Conservation (phyloP, 2,888 invertebrate genomes). For the Oscheius sp. region DNA sequence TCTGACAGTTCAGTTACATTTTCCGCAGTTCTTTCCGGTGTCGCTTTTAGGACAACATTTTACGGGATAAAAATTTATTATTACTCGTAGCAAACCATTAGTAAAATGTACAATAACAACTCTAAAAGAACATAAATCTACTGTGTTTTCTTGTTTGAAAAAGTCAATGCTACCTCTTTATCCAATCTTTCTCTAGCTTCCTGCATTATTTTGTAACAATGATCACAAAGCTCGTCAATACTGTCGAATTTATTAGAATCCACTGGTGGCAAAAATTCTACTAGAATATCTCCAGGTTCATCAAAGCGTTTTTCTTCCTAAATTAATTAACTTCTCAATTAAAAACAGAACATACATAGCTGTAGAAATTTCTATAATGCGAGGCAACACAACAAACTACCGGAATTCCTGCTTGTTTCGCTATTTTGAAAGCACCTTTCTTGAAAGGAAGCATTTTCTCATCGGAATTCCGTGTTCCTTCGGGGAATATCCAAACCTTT, state of each 20-base stretch:
- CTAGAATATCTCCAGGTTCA: conserved; percentile 46
- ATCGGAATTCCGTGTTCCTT: conserved; percentile 87
- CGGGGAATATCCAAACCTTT: conserved; percentile 91
- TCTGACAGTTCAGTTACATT: too few species aligned
- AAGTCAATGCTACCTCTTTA: conserved; percentile 12
- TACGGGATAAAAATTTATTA: too few species aligned
- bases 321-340: conserved; percentile 12
- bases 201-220: conserved; percentile 55
- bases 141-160: conserved; percentile 19
- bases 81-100: background rate
- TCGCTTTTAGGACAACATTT: too few species aligned
- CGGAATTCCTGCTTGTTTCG: conserved; percentile 79
- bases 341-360: conserved; percentile 56
- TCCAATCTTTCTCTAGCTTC: conserved; percentile 25
- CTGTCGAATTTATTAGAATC: conserved; percentile 51
- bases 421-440: conserved; percentile 95
- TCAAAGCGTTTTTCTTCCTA: conserved; percentile 53
- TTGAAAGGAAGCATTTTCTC: conserved; percentile 91
- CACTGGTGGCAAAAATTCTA: conserved; percentile 56
- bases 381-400: conserved; percentile 90
- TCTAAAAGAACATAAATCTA: background rate
- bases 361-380: conserved; percentile 81
- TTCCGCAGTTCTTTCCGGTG: too few species aligned
- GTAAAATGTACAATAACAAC: background rate
- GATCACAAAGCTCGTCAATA: conserved; percentile 56